A percentile compares a stretch with the other conserved stretches of the same genome.
Evolutionary conservation across 1,140 invertebrate species (phyloP).

Genomic region (Drosophila tani): DNA sequence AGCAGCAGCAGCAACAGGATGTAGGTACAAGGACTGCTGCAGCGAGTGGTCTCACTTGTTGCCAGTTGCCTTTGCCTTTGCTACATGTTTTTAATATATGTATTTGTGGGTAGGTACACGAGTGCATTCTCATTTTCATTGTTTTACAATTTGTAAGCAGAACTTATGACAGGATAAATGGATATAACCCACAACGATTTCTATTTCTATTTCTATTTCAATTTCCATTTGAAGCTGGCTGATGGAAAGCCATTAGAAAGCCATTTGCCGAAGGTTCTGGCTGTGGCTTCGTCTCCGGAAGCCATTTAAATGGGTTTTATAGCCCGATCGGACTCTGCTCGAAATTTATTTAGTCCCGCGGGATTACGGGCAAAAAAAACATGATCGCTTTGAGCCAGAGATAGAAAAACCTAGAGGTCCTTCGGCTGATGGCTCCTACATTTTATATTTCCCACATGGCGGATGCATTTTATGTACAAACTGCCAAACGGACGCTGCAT

Average conservation of each 20-base stretch:
- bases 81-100: slow-evolving; percentile 34
- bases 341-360: slow-evolving; percentile 6
- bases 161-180: slow-evolving; percentile 81
- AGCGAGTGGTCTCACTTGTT: slow-evolving; percentile 70
- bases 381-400: slow-evolving; percentile 11
- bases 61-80: slow-evolving; percentile 48
- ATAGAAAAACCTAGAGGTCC: slow-evolving; percentile 5
- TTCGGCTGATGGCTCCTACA: neutral
- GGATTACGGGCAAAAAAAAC: slow-evolving; percentile 14
- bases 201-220: slow-evolving; percentile 45
- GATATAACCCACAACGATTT: slow-evolving; percentile 31
- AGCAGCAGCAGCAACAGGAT: slow-evolving; percentile 60
- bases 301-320: slow-evolving; percentile 34
- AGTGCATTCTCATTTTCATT: slow-evolving; percentile 74
- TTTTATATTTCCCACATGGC: slow-evolving; percentile 34
- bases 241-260: slow-evolving; percentile 80
- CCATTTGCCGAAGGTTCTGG: slow-evolving; percentile 49
- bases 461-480: slow-evolving; percentile 39
- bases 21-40: slow-evolving; percentile 41
- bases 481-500: slow-evolving; percentile 23
- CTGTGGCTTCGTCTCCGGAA: slow-evolving; percentile 23
- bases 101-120: slow-evolving; percentile 21
- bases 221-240: slow-evolving; percentile 48
- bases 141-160: slow-evolving; percentile 83
- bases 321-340: slow-evolving; percentile 17